Evolutionary conservation across 2,113 vertebrate genomes (phyloP).

Genomic region (Puffinus mauretanicus): DNA sequence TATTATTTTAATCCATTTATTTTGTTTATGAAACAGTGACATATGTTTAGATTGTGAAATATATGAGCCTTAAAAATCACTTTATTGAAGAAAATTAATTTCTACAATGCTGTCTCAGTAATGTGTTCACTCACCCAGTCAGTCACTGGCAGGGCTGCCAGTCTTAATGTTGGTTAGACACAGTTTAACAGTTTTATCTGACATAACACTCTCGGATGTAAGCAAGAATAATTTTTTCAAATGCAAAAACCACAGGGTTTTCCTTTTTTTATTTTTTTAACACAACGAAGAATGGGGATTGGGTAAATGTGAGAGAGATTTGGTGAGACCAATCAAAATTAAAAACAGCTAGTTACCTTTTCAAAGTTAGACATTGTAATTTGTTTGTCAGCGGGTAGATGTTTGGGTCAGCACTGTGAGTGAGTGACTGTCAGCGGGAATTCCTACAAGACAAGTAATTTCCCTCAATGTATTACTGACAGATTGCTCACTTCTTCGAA

Average conservation of each 20-base stretch:
- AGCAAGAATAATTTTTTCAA: constrained; percentile 62
- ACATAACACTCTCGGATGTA: constrained; percentile 79
- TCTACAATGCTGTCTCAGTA: constrained; percentile 88
- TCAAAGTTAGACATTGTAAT: constrained; percentile 87
- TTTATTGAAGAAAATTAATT: constrained; percentile 98
- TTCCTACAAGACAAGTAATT: constrained; percentile 92
- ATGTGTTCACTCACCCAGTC: constrained; percentile 90
- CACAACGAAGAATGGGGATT: constrained; percentile 33
- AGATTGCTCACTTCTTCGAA: constrained; percentile 93
- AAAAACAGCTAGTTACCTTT: constrained; percentile 83
- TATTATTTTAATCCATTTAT: constrained; percentile 97
- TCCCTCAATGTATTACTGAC: constrained; percentile 92
- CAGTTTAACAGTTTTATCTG: constrained; percentile 84
- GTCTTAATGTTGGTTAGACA: constrained; percentile 89
- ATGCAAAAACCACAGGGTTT: constrained; percentile 7
- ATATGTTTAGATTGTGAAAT: constrained; percentile 95
- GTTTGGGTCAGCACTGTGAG: constrained; percentile 82
- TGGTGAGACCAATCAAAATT: constrained; percentile 86
- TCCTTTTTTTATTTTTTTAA: constrained; percentile 31
- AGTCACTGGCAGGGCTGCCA: constrained; percentile 84
- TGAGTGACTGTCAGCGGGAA: constrained; percentile 87
- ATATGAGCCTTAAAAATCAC: constrained; percentile 95
- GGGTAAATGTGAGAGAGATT: constrained; percentile 76
- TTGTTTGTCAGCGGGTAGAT: constrained; percentile 93
- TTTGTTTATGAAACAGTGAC: constrained; percentile 87